Base-by-base conservation (phyloP, 2,113 vertebrate genomes). In the Grus americana region DNA sequence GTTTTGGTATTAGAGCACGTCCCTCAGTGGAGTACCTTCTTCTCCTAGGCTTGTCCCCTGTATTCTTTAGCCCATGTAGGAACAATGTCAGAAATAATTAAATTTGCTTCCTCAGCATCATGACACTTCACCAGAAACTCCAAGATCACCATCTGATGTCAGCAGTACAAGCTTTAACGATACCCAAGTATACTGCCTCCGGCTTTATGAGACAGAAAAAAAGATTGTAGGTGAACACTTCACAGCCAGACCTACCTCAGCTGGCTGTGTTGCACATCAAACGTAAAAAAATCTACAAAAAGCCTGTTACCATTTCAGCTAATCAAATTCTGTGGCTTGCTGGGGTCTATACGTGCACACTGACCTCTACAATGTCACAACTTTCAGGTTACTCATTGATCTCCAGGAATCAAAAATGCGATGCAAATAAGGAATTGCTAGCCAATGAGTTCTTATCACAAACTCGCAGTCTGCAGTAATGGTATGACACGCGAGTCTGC, bases 301-400 rank as follows among this genome's bases (percentile, higher is more conserved):
- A 20, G 19, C 9, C 65, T 80, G 19, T 59, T 80, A 93, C 38
- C 15, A 44, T 83, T 88, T 65, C 87, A 92, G 71, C 82, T 96
- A 92, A 89, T 95, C 63, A 95, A 92, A 94, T 72, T 67, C 54
- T 92, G 54, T 30, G 29, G 42, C 55, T 86, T 92, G 47, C 50
- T 55, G 19, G n/a, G 4, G 0, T 27, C 49, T 66, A 40, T 36
- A 12, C 15, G 36, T 11, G 29, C 46, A 68, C 34, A 30, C 66
- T 88, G 94, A 96, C 95, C 94, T 96, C 92, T 85, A 42, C 94
- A 93, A 80, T 86, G 95, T 70, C 91, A 65, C 75, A 95, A 88
- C 92, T 97, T 98, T 96, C 90, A 90, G 83, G 83, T 68, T 94
- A 65, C 40, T 92, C 83, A 92, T 79, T 96, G 84, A 96, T 97